These are phyloP conservation scores for Pangasius krempfi DNA, from an alignment of 2,797 vertebrate species.

Conservation along the genomic window DNA sequence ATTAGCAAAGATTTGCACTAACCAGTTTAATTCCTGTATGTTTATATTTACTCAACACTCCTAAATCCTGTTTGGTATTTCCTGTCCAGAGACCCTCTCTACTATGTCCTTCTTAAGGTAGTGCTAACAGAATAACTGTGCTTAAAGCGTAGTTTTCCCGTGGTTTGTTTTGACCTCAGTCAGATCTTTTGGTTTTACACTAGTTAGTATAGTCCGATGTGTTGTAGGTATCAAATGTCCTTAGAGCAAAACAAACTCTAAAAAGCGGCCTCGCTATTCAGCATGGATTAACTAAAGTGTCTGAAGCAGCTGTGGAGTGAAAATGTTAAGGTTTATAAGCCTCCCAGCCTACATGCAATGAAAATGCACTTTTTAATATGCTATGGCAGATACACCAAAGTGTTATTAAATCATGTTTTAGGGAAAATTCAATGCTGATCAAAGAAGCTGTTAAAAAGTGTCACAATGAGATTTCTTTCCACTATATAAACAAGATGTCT, in stretches of 20 bases:
- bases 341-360: background rate
- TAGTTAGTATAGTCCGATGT: slow-evolving; percentile 38
- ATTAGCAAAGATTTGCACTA: slow-evolving; percentile 46
- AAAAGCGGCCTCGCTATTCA: slow-evolving; percentile 35
- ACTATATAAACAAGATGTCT: background rate
- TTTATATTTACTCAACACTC: slow-evolving; percentile 40
- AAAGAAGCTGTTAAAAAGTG: background rate
- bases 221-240: slow-evolving; percentile 51
- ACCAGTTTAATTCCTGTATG: slow-evolving; percentile 42
- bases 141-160: slow-evolving; percentile 17
- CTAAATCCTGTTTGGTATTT: slow-evolving; percentile 50
- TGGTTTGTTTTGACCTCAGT: slow-evolving; percentile 49
- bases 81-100: slow-evolving; percentile 35
- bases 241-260: slow-evolving; percentile 49
- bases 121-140: slow-evolving; percentile 18
- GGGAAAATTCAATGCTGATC: background rate
- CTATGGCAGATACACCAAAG: background rate
- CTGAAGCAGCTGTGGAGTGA: slow-evolving; percentile 47
- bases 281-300: slow-evolving; percentile 49
- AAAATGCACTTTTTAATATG: background rate
- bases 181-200: slow-evolving; percentile 54
- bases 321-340: slow-evolving; percentile 31
- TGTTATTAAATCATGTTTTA: background rate
- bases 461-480: background rate
- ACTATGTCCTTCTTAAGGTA: slow-evolving; percentile 20